These are phyloP conservation scores for Blomia tropicalis DNA, from an alignment of 2,888 invertebrate species.

Conservation along the genomic window DNA sequence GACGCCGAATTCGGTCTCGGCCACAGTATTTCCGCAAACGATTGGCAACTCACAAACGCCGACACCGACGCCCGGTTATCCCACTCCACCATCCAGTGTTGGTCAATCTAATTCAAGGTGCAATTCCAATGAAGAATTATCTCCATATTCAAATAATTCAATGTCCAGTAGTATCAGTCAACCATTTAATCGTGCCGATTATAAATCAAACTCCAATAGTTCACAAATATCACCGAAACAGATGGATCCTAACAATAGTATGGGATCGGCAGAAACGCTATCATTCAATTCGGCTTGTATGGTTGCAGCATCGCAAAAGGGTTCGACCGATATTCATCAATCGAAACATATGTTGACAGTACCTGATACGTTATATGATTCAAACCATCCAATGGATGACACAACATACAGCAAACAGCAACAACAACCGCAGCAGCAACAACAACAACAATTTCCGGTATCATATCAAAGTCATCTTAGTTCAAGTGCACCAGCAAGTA, in stretches of 20 bases:
- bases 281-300: conserved; percentile 20
- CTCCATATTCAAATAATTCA: conserved; percentile 18
- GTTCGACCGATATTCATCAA: not conserved
- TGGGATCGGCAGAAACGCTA: not conserved
- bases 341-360: not conserved
- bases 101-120: conserved; percentile 19
- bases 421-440: too few species aligned
- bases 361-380: not conserved
- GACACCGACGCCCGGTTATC: conserved; percentile 24
- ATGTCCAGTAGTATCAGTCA: conserved; percentile 11
- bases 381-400: not conserved
- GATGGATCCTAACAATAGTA: conserved; percentile 5
- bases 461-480: conserved; percentile 1
- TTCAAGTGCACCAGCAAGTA: not conserved
- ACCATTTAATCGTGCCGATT: not conserved
- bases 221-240: conserved; percentile 21
- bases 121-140: conserved; percentile 20
- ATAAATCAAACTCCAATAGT: conserved; percentile 5
- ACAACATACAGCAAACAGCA: too few species aligned
- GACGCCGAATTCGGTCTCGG: conserved; percentile 5
- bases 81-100: conserved; percentile 26
- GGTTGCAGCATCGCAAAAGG: conserved; percentile 20
- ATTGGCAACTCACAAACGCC: conserved; percentile 18
- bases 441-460: conserved; percentile 3
- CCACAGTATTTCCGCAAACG: conserved; percentile 15